These are phyloP conservation scores for Allophyes oxyacanthae DNA, from an alignment of 2,888 invertebrate species.

Conservation along the genomic window DNA sequence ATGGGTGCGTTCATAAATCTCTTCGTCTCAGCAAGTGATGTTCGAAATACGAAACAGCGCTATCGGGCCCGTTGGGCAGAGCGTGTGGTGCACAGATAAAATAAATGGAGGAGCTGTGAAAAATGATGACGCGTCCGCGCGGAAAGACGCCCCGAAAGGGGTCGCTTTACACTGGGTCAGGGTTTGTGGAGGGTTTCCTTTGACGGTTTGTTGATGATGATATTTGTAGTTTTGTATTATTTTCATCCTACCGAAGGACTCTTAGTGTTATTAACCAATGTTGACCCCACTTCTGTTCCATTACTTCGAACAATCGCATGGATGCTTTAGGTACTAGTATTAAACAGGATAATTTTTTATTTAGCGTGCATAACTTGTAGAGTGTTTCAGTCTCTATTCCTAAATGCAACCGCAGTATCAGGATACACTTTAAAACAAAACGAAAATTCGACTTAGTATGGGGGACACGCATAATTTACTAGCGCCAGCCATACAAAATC, in stretches of 20 bases:
- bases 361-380: too few species aligned
- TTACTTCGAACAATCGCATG: too few species aligned
- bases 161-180: slow-evolving; percentile 78
- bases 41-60: slow-evolving; percentile 82
- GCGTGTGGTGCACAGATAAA: slow-evolving; percentile 88
- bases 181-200: slow-evolving; percentile 61
- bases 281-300: too few species aligned
- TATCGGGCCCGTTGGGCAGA: slow-evolving; percentile 77
- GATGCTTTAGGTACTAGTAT: too few species aligned
- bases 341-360: too few species aligned
- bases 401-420: too few species aligned
- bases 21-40: slow-evolving; percentile 85
- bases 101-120: slow-evolving; percentile 88
- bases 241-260: not conserved
- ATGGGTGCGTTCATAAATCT: slow-evolving; percentile 85
- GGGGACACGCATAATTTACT: too few species aligned
- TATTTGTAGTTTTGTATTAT: slow-evolving; percentile 10
- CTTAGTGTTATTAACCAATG: too few species aligned
- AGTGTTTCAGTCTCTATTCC: too few species aligned
- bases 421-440: too few species aligned
- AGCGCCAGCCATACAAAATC: too few species aligned
- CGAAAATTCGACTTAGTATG: too few species aligned
- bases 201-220: slow-evolving; percentile 12
- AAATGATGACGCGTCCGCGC: slow-evolving; percentile 86
- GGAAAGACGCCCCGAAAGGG: slow-evolving; percentile 83